Evolutionary conservation across 2,797 vertebrate genomes (phyloP).

Genomic region (Crocidura indochinensis): DNA sequence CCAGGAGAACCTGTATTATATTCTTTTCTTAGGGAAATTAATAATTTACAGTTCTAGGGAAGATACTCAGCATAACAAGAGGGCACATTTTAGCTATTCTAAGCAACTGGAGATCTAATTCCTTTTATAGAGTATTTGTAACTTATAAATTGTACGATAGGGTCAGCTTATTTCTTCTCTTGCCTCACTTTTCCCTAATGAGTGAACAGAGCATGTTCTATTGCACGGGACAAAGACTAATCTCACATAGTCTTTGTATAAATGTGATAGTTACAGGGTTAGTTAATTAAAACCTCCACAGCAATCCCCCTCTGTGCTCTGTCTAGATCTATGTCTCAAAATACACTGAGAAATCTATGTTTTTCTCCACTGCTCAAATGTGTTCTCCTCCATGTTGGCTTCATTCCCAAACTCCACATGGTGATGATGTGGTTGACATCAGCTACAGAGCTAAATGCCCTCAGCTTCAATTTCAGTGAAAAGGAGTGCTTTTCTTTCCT

Average conservation of each 20-base stretch:
- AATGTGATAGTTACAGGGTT: neutral
- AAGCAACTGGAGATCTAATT: neutral
- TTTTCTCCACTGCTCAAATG: slow-evolving; percentile 51
- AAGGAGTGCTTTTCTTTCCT: slow-evolving; percentile 33
- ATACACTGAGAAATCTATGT: slow-evolving; percentile 1
- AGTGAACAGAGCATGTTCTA: slow-evolving; percentile 9
- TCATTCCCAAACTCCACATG: slow-evolving; percentile 59
- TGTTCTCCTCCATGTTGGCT: slow-evolving; percentile 38
- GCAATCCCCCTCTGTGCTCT: slow-evolving; percentile 18
- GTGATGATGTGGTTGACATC: slow-evolving; percentile 31
- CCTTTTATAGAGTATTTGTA: neutral
- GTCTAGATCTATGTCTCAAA: slow-evolving; percentile 49
- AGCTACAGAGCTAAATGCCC: slow-evolving; percentile 16
- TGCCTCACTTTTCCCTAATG: neutral
- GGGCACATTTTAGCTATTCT: neutral
- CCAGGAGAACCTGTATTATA: neutral
- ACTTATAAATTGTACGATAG: neutral
- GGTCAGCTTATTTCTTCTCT: slow-evolving; percentile 15
- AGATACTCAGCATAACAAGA: neutral
- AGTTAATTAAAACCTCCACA: neutral
- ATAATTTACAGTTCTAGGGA: neutral
- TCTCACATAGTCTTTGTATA: neutral
- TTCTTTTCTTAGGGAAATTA: slow-evolving; percentile 28
- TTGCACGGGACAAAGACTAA: neutral
- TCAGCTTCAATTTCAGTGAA: slow-evolving; percentile 27